Percentiles rank a stretch among this genome's conserved stretches.
phyloP scores from a whole-genome alignment of 2,113 vertebrate genomes.

The Tychaedon coryphoeus region DNA sequence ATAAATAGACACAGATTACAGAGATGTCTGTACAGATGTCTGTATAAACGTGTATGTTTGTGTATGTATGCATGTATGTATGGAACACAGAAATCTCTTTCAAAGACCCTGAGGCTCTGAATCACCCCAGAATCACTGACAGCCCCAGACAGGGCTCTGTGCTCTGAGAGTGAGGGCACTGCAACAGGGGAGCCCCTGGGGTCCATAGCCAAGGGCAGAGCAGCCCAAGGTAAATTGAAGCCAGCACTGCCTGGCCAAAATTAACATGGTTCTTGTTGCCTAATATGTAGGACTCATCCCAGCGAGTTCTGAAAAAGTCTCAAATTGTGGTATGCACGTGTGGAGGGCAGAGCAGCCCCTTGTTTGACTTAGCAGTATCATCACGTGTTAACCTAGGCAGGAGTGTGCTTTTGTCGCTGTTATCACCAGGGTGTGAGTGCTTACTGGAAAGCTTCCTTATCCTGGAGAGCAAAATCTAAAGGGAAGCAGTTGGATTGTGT shows the following conservation, averaged over 20 bases:
- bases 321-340: fast-evolving
- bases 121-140: neutral
- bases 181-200: neutral
- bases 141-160: neutral
- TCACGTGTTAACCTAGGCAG: neutral
- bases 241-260: neutral
- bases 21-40: neutral
- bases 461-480: neutral
- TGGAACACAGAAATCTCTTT: neutral
- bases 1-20: neutral
- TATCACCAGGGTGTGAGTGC: neutral
- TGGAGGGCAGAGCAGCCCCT: neutral
- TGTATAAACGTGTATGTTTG: neutral
- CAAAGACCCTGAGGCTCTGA: neutral
- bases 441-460: neutral
- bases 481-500: neutral
- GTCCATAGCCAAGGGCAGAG: neutral
- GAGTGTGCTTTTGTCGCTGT: neutral
- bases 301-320: neutral
- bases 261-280: neutral
- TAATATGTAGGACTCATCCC: neutral
- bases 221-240: neutral
- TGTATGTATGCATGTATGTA: too few relatives aligned
- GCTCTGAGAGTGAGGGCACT: fast-evolving
- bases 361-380: neutral